Evolutionary conservation across 2,113 vertebrate species (phyloP).

Genomic region (Heterocephalus glaber): DNA sequence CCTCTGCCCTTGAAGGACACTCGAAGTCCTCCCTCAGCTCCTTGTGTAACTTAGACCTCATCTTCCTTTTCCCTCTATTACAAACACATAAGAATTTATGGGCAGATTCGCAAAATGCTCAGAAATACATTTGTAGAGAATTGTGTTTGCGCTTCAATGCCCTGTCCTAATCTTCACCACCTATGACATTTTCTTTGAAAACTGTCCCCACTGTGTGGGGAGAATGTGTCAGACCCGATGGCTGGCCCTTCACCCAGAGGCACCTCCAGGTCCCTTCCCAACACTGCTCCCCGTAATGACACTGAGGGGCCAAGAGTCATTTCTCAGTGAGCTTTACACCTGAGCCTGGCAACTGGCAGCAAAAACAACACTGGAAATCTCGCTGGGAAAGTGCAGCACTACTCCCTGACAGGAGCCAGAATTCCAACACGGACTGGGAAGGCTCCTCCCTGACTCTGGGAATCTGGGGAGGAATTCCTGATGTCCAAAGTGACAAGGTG

Average conservation of each 20-base stretch:
- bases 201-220: not conserved
- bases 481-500: not conserved
- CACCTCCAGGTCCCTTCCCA: not conserved
- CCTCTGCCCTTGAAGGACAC: too few species aligned
- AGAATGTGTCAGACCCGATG: not conserved
- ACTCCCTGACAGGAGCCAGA: not conserved
- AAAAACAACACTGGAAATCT: not conserved
- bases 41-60: not conserved
- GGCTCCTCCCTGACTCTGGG: too few species aligned
- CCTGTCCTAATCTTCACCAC: not conserved
- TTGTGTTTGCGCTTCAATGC: not conserved
- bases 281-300: not conserved
- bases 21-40: not conserved
- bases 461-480: not conserved
- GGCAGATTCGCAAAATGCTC: not conserved
- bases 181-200: not conserved
- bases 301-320: not conserved
- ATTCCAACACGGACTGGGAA: fast-evolving
- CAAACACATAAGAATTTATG: not conserved
- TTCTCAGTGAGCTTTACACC: not conserved
- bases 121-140: not conserved
- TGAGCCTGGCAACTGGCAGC: not conserved
- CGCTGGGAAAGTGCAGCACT: not conserved
- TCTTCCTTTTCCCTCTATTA: not conserved
- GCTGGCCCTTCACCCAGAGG: not conserved